These are phyloP conservation scores for Hyaena hyaena DNA, from an alignment of 2,113 vertebrate genomes.

Conservation along the genomic window DNA sequence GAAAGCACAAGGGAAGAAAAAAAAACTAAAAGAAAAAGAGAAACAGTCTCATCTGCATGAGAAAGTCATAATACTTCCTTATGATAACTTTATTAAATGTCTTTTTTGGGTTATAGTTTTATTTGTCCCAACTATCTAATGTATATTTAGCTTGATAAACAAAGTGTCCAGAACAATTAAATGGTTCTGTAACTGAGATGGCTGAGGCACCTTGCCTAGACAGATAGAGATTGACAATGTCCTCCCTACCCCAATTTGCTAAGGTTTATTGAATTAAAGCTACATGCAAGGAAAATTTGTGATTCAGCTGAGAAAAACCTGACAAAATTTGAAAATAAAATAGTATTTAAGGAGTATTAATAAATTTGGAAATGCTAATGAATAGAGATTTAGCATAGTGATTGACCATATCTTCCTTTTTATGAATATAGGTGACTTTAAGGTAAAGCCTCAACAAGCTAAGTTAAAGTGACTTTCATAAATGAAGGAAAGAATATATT, in stretches of 20 bases:
- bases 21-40: not conserved
- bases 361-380: not conserved
- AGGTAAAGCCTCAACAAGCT: not conserved
- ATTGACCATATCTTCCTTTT: not conserved
- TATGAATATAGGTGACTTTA: not conserved
- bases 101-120: not conserved
- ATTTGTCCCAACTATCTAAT: not conserved
- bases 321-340: not conserved
- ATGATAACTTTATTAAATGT: not conserved
- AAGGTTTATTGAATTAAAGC: not conserved
- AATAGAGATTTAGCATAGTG: not conserved
- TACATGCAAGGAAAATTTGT: not conserved
- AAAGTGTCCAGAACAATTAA: not conserved
- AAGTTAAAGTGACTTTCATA: not conserved
- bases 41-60: not conserved
- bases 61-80: not conserved
- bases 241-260: not conserved
- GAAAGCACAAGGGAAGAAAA: not conserved
- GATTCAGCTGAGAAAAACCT: not conserved
- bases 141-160: not conserved
- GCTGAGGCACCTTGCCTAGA: not conserved
- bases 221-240: not conserved
- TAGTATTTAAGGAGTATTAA: not conserved
- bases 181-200: not conserved
- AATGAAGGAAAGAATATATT: not conserved